Conservation (phyloP, 2,797 vertebrate species). For the Antennarius maculatus region DNA sequence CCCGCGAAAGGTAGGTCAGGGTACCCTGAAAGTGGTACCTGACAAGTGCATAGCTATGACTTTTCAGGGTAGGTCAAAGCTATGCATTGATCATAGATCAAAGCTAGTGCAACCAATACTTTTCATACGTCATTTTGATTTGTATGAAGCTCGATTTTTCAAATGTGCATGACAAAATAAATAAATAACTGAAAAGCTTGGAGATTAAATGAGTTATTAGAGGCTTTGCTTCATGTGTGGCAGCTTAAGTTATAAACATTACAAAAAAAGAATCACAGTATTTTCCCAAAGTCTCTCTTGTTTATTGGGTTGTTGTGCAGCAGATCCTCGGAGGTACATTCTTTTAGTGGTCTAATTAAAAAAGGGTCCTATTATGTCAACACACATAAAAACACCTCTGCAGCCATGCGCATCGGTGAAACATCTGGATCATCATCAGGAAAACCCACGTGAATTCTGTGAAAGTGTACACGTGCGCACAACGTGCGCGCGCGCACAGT, state of each 20-base stretch:
- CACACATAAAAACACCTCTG: conserved; percentile 20
- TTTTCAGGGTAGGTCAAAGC: no score
- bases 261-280: conserved; percentile 32
- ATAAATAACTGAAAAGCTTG: conserved; percentile 22
- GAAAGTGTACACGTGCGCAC: conserved; percentile 9
- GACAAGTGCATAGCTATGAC: no score
- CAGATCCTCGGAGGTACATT: conserved; percentile 35
- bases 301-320: conserved; percentile 42
- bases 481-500: conserved; percentile 4
- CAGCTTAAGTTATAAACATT: conserved; percentile 46
- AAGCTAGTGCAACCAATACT: conserved; percentile 43
- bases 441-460: conserved; percentile 34
- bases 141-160: conserved; percentile 40
- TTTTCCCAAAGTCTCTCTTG: conserved; percentile 52
- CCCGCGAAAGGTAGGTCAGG: no score
- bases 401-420: conserved; percentile 17
- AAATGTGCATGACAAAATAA: conserved; percentile 44
- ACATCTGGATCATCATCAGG: conserved; percentile 30
- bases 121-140: conserved; percentile 72
- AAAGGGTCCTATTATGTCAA: conserved; percentile 28
- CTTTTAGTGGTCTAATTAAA: conserved; percentile 43
- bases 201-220: conserved; percentile 39
- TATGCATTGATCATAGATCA: no score
- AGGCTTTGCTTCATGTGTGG: conserved; percentile 24
- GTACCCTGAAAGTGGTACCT: no score